Evolutionary conservation across 1,140 invertebrate genomes (phyloP), one percentile per base, ranked within the genome.

Genomic region (Drosophila ficusphila): DNA sequence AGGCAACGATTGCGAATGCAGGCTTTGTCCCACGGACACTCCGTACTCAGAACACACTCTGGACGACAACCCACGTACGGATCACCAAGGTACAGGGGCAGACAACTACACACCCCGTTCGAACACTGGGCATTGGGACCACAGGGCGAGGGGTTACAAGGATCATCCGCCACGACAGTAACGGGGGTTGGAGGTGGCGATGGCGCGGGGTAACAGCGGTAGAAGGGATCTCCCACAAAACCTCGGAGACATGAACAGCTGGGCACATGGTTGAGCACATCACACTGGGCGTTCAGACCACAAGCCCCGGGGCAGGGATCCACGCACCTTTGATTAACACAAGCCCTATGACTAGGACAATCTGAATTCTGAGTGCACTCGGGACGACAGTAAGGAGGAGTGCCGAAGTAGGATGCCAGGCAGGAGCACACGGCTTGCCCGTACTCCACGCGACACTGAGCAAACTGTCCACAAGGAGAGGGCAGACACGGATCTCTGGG

Each of bases 21-120:
- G 3, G 95, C 94, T 90, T 94, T 95, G 38, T 94, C 92, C 47
- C 94, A 92, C 0, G 95, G 92, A 89, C 96, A 97, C 69, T 97
- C 96, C 2, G 95, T 94, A 91, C 96, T 97, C 75, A 96, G 93
- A 0, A 96, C 94, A 90, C 96, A 97, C 92, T 97, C 96, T 11
- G 96, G 96, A 71, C 95, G 92, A 91, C 97, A 97, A 2, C 93
- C 94, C 65, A 92, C 79, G 53, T 95, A 94, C 2, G 95, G 94
- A 90, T 94, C 93, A 25, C 96, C 96, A 62, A 95, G 95, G 88
- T 96, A 97, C 81, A 96, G 95, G 1, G 95, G 70, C 61, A 96
- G 85, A 79, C 92, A 70, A 75, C 86, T 56, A 90, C 92, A 85
- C 14, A 92, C 89, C 18, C 92, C 90, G 3, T 92, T 91, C 91